Conservation (phyloP, 2,888 invertebrate genomes). For the Andrena haemorrhoa region DNA sequence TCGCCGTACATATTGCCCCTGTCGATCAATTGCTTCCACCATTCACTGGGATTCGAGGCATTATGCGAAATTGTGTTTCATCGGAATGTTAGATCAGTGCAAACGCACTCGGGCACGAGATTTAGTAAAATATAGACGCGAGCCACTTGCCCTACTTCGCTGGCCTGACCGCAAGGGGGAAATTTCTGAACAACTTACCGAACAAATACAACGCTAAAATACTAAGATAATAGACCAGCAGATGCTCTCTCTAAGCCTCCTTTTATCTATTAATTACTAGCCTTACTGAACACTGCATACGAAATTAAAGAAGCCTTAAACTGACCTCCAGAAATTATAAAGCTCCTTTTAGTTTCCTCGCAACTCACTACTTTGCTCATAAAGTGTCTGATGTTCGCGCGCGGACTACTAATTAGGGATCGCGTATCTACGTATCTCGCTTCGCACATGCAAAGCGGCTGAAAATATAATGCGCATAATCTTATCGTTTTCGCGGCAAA, state of each 20-base stretch:
- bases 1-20: slow-evolving; percentile 15
- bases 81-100: not conserved
- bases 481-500: not conserved
- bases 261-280: too few species aligned
- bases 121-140: slow-evolving; percentile 1
- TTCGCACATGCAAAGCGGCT: too few species aligned
- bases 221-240: too few species aligned
- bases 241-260: too few species aligned
- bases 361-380: too few species aligned
- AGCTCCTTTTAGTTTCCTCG: too few species aligned
- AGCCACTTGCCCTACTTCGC: not conserved
- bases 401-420: too few species aligned
- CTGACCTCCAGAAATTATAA: too few species aligned
- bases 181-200: not conserved
- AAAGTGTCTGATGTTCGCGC: too few species aligned
- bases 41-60: not conserved
- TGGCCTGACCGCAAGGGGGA: not conserved
- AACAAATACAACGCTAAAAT: not conserved
- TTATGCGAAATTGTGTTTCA: slow-evolving; percentile 12
- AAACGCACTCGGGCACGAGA: not conserved
- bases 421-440: too few species aligned
- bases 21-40: slow-evolving; percentile 25
- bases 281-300: too few species aligned
- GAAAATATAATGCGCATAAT: not conserved
- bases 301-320: too few species aligned